Evolutionary conservation across 2,888 invertebrate species (phyloP), one percentile per base, ranked within the genome.

Genomic region (Hetaerina titia): DNA sequence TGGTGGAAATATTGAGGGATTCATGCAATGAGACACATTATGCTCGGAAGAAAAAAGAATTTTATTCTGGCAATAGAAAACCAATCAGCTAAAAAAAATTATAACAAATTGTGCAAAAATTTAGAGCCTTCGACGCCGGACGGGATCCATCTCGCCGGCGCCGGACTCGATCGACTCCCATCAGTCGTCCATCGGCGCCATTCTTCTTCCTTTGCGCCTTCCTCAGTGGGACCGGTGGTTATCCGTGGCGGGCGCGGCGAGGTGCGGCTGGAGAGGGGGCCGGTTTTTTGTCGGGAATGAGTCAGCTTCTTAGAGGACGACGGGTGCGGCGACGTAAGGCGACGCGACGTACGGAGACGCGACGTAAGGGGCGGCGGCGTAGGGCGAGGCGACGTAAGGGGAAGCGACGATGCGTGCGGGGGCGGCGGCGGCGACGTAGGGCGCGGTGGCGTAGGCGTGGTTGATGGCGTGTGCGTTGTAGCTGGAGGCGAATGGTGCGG

Each of bases 391-490:
- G 19, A 89, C 89, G 81, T 81, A 81, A 0, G 81, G 81, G 5
- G 81, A 81, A 22, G 81, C 81, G 2, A 19, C 60, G 31, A 81
- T 13, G 81, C 11, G 31, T 22, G 64, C 69, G n/a, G 89, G 89
- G 19, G 92, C 69, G 5, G 56, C 17, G 56, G 92, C 63, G 92
- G 45, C 92, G 9, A 69, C 19, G 45, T 64, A 64, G n/a, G 92
- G 69, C 8, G 92, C 92, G 19, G 92, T 64, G 0, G 92, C 31
- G 64, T 92, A 92, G 22, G 92, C 92, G 92, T 92, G 92, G 69
- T 92, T 92, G 56, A 92, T 92, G 45, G 92, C 64, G 56, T 92
- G 92, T 22, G 92, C 92, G 22, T 17, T 45, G 92, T 92, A 92
- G 92, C 92, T 92, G 31, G 92, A 56, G 8, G 92, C 92, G 92